Evolutionary conservation across 2,113 vertebrate species (phyloP), one percentile per base, ranked within the genome.

Genomic region (Nannospalax galili): DNA sequence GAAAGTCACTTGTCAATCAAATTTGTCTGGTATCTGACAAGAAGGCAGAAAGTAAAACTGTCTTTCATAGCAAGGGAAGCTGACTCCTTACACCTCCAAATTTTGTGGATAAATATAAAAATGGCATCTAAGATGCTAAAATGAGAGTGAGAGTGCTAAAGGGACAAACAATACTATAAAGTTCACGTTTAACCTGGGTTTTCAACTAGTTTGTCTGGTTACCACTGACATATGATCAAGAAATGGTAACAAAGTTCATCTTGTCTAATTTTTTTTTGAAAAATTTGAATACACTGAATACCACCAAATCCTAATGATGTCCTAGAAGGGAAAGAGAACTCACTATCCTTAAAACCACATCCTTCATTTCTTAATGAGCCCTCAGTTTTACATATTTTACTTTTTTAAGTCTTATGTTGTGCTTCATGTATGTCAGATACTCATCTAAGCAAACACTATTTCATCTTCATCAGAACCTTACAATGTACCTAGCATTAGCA

Each of bases 1-100:
- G 84, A 96, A 91, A 93, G 72, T 11, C 77, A 85, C 91, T 78
- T 91, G 56, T 95, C 81, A 85, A 75, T 87, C 91, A 95, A 37
- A 88, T 82, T 56, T 92, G 40, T 64, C 84, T 64, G 95, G 78
- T 42, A 85, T 58, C 45, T 96, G 67, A 88, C 56, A 93, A 96
- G 69, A 20, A 73, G 56, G 4, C 56, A 91, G 40, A 85, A 89
- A 95, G 35, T 62, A 95, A 97, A 94, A 81, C 10, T 74, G 40
- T 28, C 65, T 97, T 96, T 97, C 82, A 79, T 67, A 95, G 64
- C 56, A 80, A 93, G 81, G 17, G 78, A 40, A 81, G 37, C 3
- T 56, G 84, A 42, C 35, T 60, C 30, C 88, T 86, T 62, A 91
- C 28, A 48, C 28, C 9, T 45, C 40, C 78, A 78, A 94, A 85